phyloP scores from a whole-genome alignment of 2,888 invertebrate genomes.

The Lucinisca nassula region DNA sequence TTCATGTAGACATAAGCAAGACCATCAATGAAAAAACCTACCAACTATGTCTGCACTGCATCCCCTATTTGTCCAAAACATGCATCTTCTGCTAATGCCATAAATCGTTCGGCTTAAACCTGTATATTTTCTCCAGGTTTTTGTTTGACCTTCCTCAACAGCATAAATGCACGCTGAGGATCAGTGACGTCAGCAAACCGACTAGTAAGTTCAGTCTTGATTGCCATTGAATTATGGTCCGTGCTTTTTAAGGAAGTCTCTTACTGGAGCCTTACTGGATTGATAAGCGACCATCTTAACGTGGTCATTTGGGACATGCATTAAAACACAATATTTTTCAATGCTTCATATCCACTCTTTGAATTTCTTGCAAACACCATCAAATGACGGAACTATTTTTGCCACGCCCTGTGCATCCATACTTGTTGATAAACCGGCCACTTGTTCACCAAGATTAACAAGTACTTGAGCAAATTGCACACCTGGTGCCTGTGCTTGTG shows the following conservation, averaged over 20 bases:
- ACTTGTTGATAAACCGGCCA: too few relatives aligned
- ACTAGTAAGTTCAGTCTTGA: not conserved
- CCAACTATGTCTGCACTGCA: constrained; percentile 20
- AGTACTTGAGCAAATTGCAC: not conserved
- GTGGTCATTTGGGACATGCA: not conserved
- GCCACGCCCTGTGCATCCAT: not conserved
- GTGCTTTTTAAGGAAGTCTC: not conserved
- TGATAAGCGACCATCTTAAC: not conserved
- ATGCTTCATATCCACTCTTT: not conserved
- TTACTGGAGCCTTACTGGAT: not conserved
- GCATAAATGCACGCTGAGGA: not conserved
- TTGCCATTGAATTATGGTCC: not conserved
- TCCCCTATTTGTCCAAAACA: not conserved
- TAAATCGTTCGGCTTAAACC: constrained; percentile 7
- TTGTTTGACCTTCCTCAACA: constrained; percentile 12
- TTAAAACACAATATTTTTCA: constrained; percentile 2
- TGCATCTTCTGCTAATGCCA: constrained; percentile 12
- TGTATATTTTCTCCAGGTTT: not conserved
- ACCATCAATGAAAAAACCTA: constrained; percentile 46
- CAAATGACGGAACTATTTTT: not conserved
- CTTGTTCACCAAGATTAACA: too few relatives aligned
- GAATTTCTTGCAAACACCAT: not conserved
- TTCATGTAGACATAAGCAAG: constrained; percentile 39
- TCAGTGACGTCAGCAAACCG: constrained; percentile 17
- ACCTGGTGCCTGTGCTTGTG: too few relatives aligned